These are phyloP conservation scores for Heliconius cydno DNA, from an alignment of 2,888 invertebrate genomes.

Conservation along the genomic window DNA sequence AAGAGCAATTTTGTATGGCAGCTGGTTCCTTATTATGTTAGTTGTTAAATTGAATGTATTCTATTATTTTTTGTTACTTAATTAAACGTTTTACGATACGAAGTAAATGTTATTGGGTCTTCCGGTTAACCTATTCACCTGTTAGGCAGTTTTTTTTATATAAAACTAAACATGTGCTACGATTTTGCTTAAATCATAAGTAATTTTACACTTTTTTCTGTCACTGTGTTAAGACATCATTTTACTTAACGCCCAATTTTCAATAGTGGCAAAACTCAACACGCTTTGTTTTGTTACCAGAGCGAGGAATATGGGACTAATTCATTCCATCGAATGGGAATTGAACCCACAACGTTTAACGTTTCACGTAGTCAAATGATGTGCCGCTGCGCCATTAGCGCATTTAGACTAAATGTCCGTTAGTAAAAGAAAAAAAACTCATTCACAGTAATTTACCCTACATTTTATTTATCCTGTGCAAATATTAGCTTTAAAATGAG, in stretches of 20 bases:
- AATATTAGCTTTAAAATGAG: slow-evolving; percentile 17
- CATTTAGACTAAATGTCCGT: background rate
- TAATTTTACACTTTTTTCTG: background rate
- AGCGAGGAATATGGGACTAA: background rate
- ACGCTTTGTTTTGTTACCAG: too few species aligned
- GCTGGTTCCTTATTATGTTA: slow-evolving; percentile 15
- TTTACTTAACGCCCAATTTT: too few species aligned
- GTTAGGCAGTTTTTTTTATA: background rate
- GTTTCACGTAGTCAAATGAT: background rate
- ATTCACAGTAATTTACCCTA: background rate
- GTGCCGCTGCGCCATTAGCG: background rate
- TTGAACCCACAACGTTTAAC: background rate
- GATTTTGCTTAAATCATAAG: background rate
- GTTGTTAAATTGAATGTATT: background rate
- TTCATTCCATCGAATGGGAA: background rate
- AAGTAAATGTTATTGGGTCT: background rate
- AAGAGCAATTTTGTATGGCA: background rate
- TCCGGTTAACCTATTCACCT: slow-evolving; percentile 4
- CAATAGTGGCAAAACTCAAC: too few species aligned
- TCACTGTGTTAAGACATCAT: too few species aligned
- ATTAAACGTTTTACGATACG: background rate
- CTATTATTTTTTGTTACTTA: background rate
- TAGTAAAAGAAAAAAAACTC: background rate
- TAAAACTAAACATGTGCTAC: background rate
- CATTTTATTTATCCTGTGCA: background rate